These are phyloP conservation scores for Dendrolimus pini DNA, from an alignment of 2,888 invertebrate genomes.

Conservation along the genomic window DNA sequence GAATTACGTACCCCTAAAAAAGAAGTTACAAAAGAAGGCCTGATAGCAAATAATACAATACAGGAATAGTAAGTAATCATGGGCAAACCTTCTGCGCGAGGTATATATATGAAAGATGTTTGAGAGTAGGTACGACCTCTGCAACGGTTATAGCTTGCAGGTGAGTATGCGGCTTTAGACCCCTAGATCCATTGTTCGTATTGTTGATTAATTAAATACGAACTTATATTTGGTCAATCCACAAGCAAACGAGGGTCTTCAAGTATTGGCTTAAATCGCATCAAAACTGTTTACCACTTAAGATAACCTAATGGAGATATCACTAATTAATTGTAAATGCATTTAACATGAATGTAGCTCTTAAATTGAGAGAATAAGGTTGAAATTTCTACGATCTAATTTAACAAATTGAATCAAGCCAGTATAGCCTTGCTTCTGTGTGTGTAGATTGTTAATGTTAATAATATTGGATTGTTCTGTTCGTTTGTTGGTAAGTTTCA, in stretches of 20 bases:
- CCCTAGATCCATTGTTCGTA: too few relatives aligned
- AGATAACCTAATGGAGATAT: not conserved
- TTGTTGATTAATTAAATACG: too few relatives aligned
- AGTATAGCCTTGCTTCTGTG: not conserved
- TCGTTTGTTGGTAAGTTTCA: not conserved
- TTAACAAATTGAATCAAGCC: not conserved
- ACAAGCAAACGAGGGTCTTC: not conserved
- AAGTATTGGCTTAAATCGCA: not conserved
- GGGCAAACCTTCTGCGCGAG: too few relatives aligned
- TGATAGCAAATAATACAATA: too few relatives aligned
- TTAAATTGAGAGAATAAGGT: not conserved
- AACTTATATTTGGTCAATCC: too few relatives aligned
- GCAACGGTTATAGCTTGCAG: too few relatives aligned
- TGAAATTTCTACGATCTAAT: not conserved
- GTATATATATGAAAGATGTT: too few relatives aligned
- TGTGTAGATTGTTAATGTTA: not conserved
- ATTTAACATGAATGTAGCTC: not conserved
- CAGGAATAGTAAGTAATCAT: too few relatives aligned
- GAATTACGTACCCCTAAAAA: too few relatives aligned
- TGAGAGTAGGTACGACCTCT: too few relatives aligned
- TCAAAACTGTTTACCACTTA: conserved; percentile 1
- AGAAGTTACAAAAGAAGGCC: too few relatives aligned
- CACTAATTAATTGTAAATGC: not conserved
- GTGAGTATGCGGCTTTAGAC: too few relatives aligned
- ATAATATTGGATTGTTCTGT: not conserved